A percentile compares a stretch with the other conserved stretches of the same genome.
These are phyloP conservation scores for Dilophus febrilis DNA, from an alignment of 2,888 invertebrate genomes.

Conservation along the genomic window DNA sequence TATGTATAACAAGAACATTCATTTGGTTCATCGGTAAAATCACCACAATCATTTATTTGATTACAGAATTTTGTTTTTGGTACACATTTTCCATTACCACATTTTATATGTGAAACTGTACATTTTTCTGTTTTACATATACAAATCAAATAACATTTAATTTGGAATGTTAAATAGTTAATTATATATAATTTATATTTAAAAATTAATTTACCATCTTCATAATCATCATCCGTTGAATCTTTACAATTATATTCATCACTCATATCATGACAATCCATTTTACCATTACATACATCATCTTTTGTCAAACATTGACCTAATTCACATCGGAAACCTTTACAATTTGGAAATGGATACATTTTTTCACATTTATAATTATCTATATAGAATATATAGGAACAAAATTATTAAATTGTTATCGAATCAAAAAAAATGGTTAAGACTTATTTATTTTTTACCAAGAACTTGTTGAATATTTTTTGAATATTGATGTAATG, in stretches of 20 bases:
- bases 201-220: too few species aligned
- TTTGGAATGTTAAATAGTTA: background rate
- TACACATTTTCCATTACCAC: conserved; percentile 48
- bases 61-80: conserved; percentile 52
- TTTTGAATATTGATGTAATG: conserved; percentile 17
- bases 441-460: conserved; percentile 8
- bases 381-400: conserved; percentile 13
- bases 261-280: conserved; percentile 47
- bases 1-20: conserved; percentile 47
- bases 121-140: conserved; percentile 42
- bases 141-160: conserved; percentile 4
- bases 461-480: conserved; percentile 21
- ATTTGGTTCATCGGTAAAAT: conserved; percentile 52
- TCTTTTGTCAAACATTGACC: conserved; percentile 45
- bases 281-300: conserved; percentile 47
- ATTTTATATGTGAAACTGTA: conserved; percentile 43
- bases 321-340: conserved; percentile 45
- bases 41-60: conserved; percentile 47
- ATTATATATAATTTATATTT: too few species aligned
- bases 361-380: conserved; percentile 18
- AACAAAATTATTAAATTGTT: background rate
- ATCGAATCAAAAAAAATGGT: background rate
- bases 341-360: conserved; percentile 29
- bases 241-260: conserved; percentile 39
- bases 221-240: too few species aligned